These are phyloP conservation scores for Bubo bubo DNA, from an alignment of 2,113 vertebrate genomes.

Conservation along the genomic window DNA sequence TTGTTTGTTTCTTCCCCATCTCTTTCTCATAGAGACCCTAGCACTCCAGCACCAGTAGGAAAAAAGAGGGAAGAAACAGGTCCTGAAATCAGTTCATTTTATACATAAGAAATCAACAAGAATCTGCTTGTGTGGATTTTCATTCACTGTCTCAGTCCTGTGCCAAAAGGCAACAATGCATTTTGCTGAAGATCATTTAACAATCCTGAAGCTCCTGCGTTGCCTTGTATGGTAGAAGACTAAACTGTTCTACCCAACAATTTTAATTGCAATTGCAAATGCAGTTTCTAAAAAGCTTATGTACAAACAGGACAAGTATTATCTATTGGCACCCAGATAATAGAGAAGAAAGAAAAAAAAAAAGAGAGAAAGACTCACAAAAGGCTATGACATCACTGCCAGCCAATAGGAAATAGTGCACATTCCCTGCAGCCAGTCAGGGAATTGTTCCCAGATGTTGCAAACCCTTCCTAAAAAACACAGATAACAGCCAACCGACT, in stretches of 20 bases:
- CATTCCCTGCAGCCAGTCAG: not conserved
- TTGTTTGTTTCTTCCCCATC: not conserved
- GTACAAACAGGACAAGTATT: not conserved
- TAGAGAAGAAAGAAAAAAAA: not conserved
- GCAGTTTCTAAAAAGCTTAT: not conserved
- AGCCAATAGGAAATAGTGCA: not conserved
- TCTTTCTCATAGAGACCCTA: not conserved
- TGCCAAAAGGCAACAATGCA: not conserved
- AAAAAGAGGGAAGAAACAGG: not conserved
- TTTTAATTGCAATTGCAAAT: not conserved
- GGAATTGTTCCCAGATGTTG: slow-evolving; percentile 33
- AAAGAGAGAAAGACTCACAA: not conserved
- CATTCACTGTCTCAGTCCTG: not conserved
- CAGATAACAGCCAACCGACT: not conserved
- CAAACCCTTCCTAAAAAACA: slow-evolving; percentile 1
- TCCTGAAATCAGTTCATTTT: not conserved
- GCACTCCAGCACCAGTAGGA: not conserved
- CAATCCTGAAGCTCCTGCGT: not conserved
- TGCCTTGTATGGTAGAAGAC: not conserved
- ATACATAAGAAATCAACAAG: not conserved
- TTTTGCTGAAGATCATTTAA: not conserved
- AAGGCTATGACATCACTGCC: slow-evolving; percentile 17
- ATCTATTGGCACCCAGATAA: not conserved
- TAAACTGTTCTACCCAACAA: not conserved
- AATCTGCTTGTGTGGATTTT: not conserved